Evolutionary conservation across 2,113 vertebrate genomes (phyloP).

Genomic region (Urocolius indicus): DNA sequence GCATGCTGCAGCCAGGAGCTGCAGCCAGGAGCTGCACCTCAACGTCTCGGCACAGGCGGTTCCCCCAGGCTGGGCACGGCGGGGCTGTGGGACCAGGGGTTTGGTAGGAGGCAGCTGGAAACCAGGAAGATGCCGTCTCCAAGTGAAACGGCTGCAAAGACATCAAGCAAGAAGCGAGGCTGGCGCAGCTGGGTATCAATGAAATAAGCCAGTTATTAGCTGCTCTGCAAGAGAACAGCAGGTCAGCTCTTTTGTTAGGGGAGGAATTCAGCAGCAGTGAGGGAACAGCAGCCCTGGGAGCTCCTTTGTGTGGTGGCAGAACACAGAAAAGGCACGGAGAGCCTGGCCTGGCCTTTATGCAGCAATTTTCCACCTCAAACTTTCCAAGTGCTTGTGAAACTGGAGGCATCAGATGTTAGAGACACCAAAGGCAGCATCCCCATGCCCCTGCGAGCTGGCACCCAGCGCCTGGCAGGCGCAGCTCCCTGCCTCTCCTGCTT

Average conservation of each 20-base stretch:
- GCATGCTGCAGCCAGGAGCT: too few relatives aligned
- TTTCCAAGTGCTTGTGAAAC: conserved; percentile 29
- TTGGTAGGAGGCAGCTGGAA: conserved; percentile 7
- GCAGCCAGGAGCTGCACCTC: too few relatives aligned
- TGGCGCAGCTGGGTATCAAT: conserved; percentile 13
- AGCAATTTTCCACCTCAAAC: conserved; percentile 36
- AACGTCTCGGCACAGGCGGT: too few relatives aligned
- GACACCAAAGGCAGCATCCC: neutral
- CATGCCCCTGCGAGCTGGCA: neutral
- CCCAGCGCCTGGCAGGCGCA: neutral
- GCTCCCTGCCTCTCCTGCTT: neutral
- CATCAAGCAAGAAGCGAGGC: neutral
- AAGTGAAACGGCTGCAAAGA: conserved; percentile 20
- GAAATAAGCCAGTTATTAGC: neutral
- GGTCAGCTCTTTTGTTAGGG: neutral
- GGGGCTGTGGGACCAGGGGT: neutral
- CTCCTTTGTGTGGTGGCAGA: too few relatives aligned
- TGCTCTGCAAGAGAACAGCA: neutral
- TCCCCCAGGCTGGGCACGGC: too few relatives aligned
- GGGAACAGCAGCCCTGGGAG: too few relatives aligned
- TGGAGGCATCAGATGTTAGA: conserved; percentile 2
- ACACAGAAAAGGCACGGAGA: too few relatives aligned
- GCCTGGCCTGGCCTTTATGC: conserved; percentile 41
- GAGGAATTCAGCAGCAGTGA: neutral
- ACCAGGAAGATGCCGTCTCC: neutral